These are phyloP conservation scores for Rhinoderma darwinii DNA, from an alignment of 2,113 vertebrate species.

Conservation along the genomic window DNA sequence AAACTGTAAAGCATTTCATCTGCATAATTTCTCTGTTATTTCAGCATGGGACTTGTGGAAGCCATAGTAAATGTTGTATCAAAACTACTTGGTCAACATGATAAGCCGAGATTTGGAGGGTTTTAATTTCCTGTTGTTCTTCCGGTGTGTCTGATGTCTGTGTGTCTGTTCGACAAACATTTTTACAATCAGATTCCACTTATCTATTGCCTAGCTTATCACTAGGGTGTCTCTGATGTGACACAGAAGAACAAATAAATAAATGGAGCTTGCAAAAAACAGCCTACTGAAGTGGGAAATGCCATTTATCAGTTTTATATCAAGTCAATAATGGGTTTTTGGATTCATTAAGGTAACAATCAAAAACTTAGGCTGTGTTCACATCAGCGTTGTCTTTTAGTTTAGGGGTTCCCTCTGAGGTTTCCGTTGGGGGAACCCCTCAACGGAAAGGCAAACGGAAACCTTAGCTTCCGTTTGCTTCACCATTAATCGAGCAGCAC, in stretches of 20 bases:
- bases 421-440: no score
- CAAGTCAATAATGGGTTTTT: not conserved
- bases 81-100: slow-evolving; percentile 19
- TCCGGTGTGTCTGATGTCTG: slow-evolving; percentile 48
- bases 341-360: not conserved
- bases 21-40: not conserved
- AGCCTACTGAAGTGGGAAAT: slow-evolving; percentile 37
- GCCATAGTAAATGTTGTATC: not conserved
- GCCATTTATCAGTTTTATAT: slow-evolving; percentile 18
- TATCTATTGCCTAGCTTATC: slow-evolving; percentile 47
- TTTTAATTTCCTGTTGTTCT: slow-evolving; percentile 56
- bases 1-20: not conserved
- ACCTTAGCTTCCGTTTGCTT: no score
- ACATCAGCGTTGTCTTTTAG: no score
- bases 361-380: not conserved
- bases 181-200: slow-evolving; percentile 34
- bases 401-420: no score
- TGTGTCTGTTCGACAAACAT: slow-evolving; percentile 30
- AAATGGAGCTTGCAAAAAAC: slow-evolving; percentile 47
- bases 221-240: slow-evolving; percentile 38
- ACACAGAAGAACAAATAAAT: slow-evolving; percentile 41
- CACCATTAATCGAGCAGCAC: no score
- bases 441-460: no score
- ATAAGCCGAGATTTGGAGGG: slow-evolving; percentile 35
- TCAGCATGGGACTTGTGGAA: slow-evolving; percentile 8